Evolutionary conservation across 2,888 invertebrate species (phyloP).

Genomic region (Agonopterix subpropinquella): DNA sequence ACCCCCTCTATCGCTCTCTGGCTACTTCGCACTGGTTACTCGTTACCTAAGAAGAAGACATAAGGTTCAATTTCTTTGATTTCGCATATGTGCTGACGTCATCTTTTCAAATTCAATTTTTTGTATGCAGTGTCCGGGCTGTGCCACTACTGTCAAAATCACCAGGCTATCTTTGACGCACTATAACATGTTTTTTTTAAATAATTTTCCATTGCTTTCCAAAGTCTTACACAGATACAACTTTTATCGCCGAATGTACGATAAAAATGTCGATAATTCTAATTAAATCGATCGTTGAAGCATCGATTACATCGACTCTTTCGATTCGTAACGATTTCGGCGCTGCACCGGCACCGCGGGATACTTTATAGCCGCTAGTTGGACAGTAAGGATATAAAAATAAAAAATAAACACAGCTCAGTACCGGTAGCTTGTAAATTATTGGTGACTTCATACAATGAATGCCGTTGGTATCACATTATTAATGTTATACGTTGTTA

Average conservation of each 20-base stretch:
- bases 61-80: no score
- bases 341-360: constrained; percentile 51
- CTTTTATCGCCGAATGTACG: constrained; percentile 23
- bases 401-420: constrained; percentile 24
- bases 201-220: no score
- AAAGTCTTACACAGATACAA: no score
- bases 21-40: no score
- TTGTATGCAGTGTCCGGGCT: no score
- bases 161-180: no score
- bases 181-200: no score
- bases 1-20: no score
- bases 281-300: constrained; percentile 69
- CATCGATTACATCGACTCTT: constrained; percentile 56
- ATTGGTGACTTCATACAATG: constrained; percentile 30
- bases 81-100: no score
- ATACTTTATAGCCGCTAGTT: constrained; percentile 16
- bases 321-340: constrained; percentile 53
- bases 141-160: no score
- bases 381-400: constrained; percentile 16
- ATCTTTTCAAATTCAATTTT: no score
- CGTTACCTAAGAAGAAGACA: no score
- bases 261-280: constrained; percentile 59
- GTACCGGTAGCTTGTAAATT: constrained; percentile 53
- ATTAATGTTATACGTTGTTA: constrained; percentile 4
- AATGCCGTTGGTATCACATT: constrained; percentile 6